Base-by-base conservation (phyloP, 1,140 invertebrate species). In the Danaus melanippus region DNA sequence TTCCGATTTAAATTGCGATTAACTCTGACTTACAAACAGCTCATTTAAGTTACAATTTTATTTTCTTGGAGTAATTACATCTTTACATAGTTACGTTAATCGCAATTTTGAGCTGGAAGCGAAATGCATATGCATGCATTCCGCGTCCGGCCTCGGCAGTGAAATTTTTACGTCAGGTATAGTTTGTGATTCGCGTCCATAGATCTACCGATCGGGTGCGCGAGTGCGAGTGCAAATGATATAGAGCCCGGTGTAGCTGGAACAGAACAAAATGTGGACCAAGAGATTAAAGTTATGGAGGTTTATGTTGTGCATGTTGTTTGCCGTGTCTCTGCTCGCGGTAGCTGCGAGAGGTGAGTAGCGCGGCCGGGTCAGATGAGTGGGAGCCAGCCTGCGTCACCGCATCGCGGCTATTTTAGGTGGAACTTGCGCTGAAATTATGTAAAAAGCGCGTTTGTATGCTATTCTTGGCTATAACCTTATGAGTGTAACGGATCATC, bases 161-260 rank as follows among this genome's bases (percentile, higher is more conserved):
- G 69, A 50, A 51, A 52, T 60, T 66, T 55, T 56, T 58, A 60
- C 43, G 65, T 74, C 74, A 68, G 79, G 84, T 80, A 80, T 79
- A 74, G 74, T 79, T 77, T 60, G 79, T 77, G 71, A 70, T 71
- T 66, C 65, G 65, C 59, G 68, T 73, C 59, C 60, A 63, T 76
- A 76, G 79, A 76, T 81, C 75, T 76, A 76, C 69, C 66, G 77
- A 76, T 71, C 72, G 70, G 74, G 79, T 78, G 83, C 78, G 80
- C 74, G 80, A 77, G 83, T 83, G 82, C 74, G 74, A 68, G 83
- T 84, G 79, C 83, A 83, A 86, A 86, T 86, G 81, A 83, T 79
- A 77, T 71, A 69, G 71, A 70, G 81, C 77, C 81, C 79, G 68
- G 56, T 64, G 10, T 69, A 67, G 59, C 71, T 68, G 66, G 71